Conservation (phyloP, 2,113 vertebrate genomes). For the Lepidothrix coronata region DNA sequence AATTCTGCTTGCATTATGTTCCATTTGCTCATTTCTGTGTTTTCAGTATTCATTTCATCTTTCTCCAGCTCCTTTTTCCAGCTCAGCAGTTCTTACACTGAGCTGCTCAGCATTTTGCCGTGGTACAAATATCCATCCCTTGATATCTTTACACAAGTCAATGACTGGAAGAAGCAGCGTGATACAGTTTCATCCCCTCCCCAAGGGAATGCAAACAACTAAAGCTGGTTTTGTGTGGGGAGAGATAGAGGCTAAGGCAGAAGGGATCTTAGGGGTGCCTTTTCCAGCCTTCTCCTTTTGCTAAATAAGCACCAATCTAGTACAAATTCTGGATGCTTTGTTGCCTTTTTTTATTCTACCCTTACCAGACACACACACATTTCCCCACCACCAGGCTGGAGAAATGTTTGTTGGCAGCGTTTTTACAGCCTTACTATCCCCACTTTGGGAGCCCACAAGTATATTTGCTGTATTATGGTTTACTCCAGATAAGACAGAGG, state of each 20-base stretch:
- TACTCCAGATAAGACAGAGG: background rate
- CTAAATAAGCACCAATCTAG: background rate
- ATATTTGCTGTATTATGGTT: background rate
- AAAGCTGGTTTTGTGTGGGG: background rate
- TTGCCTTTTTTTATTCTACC: background rate
- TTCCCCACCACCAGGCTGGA: background rate
- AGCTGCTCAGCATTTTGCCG: constrained; percentile 29
- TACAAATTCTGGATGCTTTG: background rate
- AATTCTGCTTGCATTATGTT: constrained; percentile 28
- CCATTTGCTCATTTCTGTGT: constrained; percentile 37
- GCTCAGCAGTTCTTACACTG: constrained; percentile 37
- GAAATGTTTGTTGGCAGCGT: background rate
- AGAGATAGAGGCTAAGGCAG: background rate
- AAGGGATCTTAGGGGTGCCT: background rate
- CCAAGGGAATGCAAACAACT: background rate
- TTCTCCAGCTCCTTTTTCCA: constrained; percentile 43
- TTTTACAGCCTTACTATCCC: background rate
- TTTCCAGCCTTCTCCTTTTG: background rate
- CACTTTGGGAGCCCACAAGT: background rate
- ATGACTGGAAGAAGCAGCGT: background rate
- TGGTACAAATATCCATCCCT: background rate
- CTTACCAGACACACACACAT: background rate
- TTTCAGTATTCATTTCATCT: constrained; percentile 50
- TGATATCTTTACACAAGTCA: background rate
- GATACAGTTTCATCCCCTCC: background rate